Percentiles rank a stretch among this genome's conserved stretches.
These are phyloP conservation scores for Bugulina stolonifera DNA, from an alignment of 2,888 invertebrate species.

Conservation along the genomic window DNA sequence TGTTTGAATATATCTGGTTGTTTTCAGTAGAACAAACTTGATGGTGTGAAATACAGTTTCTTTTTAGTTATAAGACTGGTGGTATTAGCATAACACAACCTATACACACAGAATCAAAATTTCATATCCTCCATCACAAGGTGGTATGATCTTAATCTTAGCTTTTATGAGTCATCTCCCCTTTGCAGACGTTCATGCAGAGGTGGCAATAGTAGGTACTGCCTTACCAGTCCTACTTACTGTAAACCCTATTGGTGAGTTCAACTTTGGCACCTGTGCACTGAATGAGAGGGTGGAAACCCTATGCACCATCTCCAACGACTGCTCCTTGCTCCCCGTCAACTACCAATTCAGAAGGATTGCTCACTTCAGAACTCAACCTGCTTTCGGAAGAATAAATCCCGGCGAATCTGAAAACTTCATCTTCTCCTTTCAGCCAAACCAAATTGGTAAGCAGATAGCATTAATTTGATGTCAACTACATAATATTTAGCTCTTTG, in stretches of 20 bases:
- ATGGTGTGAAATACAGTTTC: too few relatives aligned
- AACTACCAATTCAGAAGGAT: conserved; percentile 47
- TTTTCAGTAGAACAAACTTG: too few relatives aligned
- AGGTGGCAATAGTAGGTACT: conserved; percentile 51
- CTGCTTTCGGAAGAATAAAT: conserved; percentile 44
- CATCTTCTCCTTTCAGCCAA: conserved; percentile 50
- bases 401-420: conserved; percentile 45
- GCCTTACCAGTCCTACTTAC: conserved; percentile 49
- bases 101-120: too few relatives aligned
- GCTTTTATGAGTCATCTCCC: background rate
- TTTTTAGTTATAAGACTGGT: too few relatives aligned
- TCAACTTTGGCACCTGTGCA: conserved; percentile 48
- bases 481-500: too few relatives aligned
- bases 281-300: conserved; percentile 47
- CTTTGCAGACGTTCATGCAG: conserved; percentile 27
- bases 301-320: conserved; percentile 45
- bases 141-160: too few relatives aligned
- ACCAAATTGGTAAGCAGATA: conserved; percentile 51
- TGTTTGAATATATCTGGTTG: too few relatives aligned
- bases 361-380: conserved; percentile 49
- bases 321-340: conserved; percentile 42
- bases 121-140: too few relatives aligned
- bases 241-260: conserved; percentile 41
- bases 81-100: too few relatives aligned
- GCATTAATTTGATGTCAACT: too few relatives aligned